Percentiles rank a stretch among this genome's conserved stretches.
Conservation (phyloP, 2,113 vertebrate species). For the Dolichotis patagonum region DNA sequence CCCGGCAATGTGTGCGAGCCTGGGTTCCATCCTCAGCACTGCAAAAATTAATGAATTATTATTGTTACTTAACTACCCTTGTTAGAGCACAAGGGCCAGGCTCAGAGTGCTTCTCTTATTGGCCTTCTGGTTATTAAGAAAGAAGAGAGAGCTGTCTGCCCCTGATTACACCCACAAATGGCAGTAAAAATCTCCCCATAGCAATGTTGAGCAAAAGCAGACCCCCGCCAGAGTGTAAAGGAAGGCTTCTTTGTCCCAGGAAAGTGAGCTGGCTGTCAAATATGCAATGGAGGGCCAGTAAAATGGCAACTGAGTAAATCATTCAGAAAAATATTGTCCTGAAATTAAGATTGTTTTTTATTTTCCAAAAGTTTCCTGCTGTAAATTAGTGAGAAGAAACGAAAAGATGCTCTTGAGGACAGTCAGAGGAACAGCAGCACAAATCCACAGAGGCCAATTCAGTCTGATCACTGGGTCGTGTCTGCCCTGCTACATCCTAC, state of each 20-base stretch:
- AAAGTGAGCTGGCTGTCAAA: neutral
- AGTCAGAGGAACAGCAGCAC: neutral
- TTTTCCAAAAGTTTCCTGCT: neutral
- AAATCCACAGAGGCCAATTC: neutral
- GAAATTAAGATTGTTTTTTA: neutral
- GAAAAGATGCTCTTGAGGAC: neutral
- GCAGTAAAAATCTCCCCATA: neutral
- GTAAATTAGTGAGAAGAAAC: neutral
- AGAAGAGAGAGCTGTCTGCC: neutral
- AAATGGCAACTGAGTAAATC: neutral
- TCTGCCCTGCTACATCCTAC: neutral
- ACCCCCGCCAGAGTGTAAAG: neutral
- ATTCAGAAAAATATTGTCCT: neutral
- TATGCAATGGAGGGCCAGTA: neutral
- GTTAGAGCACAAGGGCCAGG: neutral
- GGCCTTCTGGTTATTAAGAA: neutral
- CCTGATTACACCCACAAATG: neutral
- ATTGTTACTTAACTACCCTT: neutral
- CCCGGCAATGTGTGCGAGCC: neutral
- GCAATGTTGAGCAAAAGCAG: neutral
- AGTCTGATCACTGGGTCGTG: accelerated
- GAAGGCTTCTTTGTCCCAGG: no score
- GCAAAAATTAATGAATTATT: neutral
- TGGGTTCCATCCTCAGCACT: neutral
- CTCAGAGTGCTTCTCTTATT: neutral